A percentile compares a stretch with the other conserved stretches of the same genome.
Conservation (phyloP, 2,888 invertebrate species). For the Leptopilina drosophilae region DNA sequence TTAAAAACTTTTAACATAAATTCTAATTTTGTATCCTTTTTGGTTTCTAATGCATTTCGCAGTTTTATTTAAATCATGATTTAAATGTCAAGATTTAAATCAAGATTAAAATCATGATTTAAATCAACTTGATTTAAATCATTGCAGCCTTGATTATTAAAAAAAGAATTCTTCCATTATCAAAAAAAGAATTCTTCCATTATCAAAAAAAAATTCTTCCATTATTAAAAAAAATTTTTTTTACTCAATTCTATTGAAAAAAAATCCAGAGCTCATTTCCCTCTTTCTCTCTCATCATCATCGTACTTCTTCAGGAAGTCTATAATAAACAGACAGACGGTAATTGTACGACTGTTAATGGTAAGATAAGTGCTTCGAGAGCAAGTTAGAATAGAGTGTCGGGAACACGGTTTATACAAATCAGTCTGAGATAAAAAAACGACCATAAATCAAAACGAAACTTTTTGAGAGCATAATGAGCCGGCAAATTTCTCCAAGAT, state of each 20-base stretch:
- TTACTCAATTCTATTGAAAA: not conserved
- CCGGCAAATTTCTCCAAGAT: conserved; percentile 15
- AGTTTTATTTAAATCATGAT: no score
- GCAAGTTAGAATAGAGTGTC: conserved; percentile 1
- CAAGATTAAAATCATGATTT: no score
- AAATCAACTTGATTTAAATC: no score
- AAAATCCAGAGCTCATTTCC: conserved; percentile 6
- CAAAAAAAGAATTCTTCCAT: no score
- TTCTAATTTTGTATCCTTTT: no score
- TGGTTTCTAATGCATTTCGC: no score
- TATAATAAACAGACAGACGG: conserved; percentile 25
- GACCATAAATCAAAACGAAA: conserved; percentile 6
- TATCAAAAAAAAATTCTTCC: no score
- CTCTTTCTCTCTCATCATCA: not conserved
- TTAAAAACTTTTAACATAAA: no score
- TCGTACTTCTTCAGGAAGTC: conserved; percentile 26
- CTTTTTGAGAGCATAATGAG: conserved; percentile 21
- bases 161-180: no score
- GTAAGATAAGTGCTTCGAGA: conserved; percentile 16
- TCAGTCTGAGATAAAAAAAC: not conserved
- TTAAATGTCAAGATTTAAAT: no score
- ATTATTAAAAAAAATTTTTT: no score
- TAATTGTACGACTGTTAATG: conserved; percentile 14
- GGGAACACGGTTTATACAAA: conserved; percentile 13
- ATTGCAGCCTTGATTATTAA: no score